phyloP scores from a whole-genome alignment of 2,888 invertebrate species.

The Dryadula phaetusa region DNA sequence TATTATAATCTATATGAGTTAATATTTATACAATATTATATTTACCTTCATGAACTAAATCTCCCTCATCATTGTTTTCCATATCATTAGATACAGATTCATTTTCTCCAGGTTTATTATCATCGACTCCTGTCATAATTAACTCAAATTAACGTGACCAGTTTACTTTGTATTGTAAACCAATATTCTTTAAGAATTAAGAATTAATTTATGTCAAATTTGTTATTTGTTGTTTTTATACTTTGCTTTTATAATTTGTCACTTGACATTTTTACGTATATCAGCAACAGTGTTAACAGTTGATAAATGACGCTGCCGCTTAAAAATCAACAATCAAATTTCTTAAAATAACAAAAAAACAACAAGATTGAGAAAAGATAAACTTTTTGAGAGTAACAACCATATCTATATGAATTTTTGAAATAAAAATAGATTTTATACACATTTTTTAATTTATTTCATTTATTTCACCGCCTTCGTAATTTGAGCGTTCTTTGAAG shows the following conservation, averaged over 20 bases:
- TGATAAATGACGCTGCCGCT: not conserved
- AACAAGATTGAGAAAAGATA: no score
- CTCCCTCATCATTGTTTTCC: conserved; percentile 54
- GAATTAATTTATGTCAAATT: not conserved
- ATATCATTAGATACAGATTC: conserved; percentile 51
- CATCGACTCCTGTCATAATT: conserved; percentile 63
- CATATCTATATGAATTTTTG: no score
- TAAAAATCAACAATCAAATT: no score
- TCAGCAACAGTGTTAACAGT: conserved; percentile 2
- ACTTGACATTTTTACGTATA: not conserved
- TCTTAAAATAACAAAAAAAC: no score
- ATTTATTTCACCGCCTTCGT: no score
- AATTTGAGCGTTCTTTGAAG: no score
- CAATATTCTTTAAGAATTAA: not conserved
- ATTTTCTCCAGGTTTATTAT: conserved; percentile 56
- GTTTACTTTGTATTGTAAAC: not conserved
- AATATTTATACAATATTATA: not conserved
- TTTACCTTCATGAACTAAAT: conserved; percentile 61
- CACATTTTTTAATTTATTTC: no score
- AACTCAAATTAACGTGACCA: not conserved
- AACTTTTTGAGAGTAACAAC: no score
- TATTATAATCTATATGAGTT: not conserved
- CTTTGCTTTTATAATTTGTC: not conserved
- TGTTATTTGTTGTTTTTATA: not conserved
- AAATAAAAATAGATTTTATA: no score